Evolutionary conservation across 2,888 invertebrate genomes (phyloP).

Genomic region (Icerya purchasi): DNA sequence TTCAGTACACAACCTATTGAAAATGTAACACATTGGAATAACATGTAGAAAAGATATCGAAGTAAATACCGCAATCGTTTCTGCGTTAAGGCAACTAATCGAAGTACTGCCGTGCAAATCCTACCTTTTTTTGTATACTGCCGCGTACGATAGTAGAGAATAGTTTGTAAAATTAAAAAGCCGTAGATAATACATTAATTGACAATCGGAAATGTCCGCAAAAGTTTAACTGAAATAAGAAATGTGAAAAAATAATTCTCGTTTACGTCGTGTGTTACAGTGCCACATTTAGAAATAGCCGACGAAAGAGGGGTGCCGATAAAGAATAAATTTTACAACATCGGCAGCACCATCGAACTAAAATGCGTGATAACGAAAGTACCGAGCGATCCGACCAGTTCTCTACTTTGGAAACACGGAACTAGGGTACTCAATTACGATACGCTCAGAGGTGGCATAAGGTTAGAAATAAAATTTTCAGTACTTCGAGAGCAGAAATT

Average conservation of each 20-base stretch:
- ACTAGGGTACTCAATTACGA: slow-evolving; percentile 52
- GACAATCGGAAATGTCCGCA: not conserved
- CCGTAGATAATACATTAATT: not conserved
- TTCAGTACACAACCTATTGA: no score
- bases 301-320: slow-evolving; percentile 55
- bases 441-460: slow-evolving; percentile 56
- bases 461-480: no score
- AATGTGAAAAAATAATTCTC: not conserved
- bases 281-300: slow-evolving; percentile 58
- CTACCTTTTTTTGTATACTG: no score
- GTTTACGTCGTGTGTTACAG: slow-evolving; percentile 28
- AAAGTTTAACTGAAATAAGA: not conserved
- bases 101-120: no score
- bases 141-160: no score
- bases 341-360: slow-evolving; percentile 59
- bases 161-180: no score
- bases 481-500: no score
- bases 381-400: slow-evolving; percentile 43
- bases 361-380: slow-evolving; percentile 61
- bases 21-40: no score
- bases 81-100: no score
- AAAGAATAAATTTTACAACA: slow-evolving; percentile 60
- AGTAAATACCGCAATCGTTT: no score
- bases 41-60: no score
- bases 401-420: slow-evolving; percentile 60